These are phyloP conservation scores for Ostrea denselamellosa DNA, from an alignment of 1,140 invertebrate species.

Conservation along the genomic window DNA sequence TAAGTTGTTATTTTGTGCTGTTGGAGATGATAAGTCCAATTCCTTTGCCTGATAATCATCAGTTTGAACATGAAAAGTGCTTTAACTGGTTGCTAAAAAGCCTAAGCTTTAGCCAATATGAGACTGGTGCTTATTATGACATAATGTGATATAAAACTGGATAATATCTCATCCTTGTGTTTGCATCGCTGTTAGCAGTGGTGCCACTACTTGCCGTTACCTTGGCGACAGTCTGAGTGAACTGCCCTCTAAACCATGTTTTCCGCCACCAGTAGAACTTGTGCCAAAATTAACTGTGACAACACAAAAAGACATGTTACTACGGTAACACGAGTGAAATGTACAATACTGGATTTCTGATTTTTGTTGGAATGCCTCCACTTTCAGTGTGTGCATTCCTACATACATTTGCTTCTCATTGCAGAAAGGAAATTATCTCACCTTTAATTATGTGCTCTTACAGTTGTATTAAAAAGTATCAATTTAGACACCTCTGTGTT, in stretches of 20 bases:
- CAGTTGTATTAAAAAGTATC: too few species aligned
- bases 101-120: slow-evolving; percentile 1
- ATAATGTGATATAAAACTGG: slow-evolving; percentile 32
- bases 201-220: slow-evolving; percentile 48
- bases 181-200: slow-evolving; percentile 1
- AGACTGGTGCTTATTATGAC: neutral
- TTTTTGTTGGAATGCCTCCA: neutral
- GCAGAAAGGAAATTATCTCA: too few species aligned
- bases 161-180: slow-evolving; percentile 41
- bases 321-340: slow-evolving; percentile 41
- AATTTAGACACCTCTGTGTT: too few species aligned
- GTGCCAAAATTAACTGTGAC: slow-evolving; percentile 54
- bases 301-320: slow-evolving; percentile 36
- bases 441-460: too few species aligned
- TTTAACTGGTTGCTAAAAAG: neutral
- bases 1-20: too few species aligned
- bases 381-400: neutral
- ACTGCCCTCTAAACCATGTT: slow-evolving; percentile 49
- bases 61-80: neutral
- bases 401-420: too few species aligned
- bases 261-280: slow-evolving; percentile 50
- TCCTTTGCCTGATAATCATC: too few species aligned
- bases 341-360: slow-evolving; percentile 8
- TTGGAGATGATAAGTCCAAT: too few species aligned
- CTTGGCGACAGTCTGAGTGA: slow-evolving; percentile 56